Evolutionary conservation across 1,140 invertebrate genomes (phyloP), one percentile per base, ranked within the genome.

Genomic region (Cecropterus lyciades): DNA sequence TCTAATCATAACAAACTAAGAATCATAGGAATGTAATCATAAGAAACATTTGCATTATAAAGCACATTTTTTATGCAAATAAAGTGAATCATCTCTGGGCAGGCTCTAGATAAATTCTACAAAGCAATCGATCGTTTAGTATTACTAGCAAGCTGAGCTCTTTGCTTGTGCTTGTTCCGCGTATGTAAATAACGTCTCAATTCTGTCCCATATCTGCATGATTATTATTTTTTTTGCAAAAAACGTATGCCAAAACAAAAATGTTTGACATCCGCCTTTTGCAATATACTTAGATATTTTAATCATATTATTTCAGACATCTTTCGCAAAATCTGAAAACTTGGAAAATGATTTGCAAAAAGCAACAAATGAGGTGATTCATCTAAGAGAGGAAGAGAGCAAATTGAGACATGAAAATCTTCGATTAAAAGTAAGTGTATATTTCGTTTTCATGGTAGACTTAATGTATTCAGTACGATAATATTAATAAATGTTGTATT

Each of bases 331-430:
- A 77, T 81, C 83, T 67, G 88, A 91, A 69, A 86, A 89, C 69
- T 70, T 76, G 68, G 93, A 84, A 75, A 87, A 66, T 63, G 95
- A 96, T 87, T 83, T 95, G 72, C 92, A 94, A 79, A 95, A 95
- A 87, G 95, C 95, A 65, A 92, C 94, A 63, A 94, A 94, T 72
- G 96, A 97, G 92, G 94, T 97, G 37, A 95, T 94, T 87, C 93
- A 94, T 88, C 93, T 98, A 73, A 94, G 95, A 83, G 96, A 96
- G 85, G 94, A 96, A 75, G 95, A 96, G 80, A 95, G 94, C 85
- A 94, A 93, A 88, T 93, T 97, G 82, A 94, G 95, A 92, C 95
- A 96, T 89, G 97, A 98, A 91, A 97, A 96, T 93, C 86, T 97
- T 69, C 93, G 94, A 85, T 93, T 98, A 79, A 97, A 96, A 94